These are phyloP conservation scores for Danaus melanippus DNA, from an alignment of 1,140 invertebrate species.

Conservation along the genomic window DNA sequence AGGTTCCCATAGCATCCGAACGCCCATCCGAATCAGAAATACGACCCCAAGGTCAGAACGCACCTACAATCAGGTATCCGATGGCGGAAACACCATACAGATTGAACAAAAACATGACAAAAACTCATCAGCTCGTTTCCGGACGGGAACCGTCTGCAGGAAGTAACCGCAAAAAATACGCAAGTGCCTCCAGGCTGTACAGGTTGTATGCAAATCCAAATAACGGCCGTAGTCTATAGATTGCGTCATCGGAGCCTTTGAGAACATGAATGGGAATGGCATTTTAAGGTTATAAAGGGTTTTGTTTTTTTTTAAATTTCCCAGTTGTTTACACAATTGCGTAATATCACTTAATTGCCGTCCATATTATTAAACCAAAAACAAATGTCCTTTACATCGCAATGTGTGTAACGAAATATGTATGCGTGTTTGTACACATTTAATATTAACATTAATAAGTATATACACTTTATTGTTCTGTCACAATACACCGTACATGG, in stretches of 20 bases:
- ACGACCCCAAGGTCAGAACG: slow-evolving; percentile 55
- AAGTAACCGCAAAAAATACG: slow-evolving; percentile 49
- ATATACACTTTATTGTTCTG: neutral
- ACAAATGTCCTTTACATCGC: too few relatives aligned
- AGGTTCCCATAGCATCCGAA: slow-evolving; percentile 23
- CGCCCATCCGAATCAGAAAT: slow-evolving; percentile 43
- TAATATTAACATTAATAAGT: neutral
- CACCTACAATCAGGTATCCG: slow-evolving; percentile 53
- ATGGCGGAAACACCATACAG: slow-evolving; percentile 34
- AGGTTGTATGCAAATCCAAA: slow-evolving; percentile 34
- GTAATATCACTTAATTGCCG: too few relatives aligned
- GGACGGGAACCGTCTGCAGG: slow-evolving; percentile 56
- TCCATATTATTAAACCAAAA: too few relatives aligned
- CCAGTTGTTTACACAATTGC: too few relatives aligned
- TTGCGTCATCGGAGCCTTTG: too few relatives aligned
- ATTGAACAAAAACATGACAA: slow-evolving; percentile 43
- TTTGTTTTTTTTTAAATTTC: neutral
- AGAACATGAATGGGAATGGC: too few relatives aligned
- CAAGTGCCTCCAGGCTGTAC: slow-evolving; percentile 27
- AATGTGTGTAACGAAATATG: too few relatives aligned
- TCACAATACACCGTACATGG: too few relatives aligned
- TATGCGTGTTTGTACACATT: too few relatives aligned
- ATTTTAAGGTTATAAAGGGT: too few relatives aligned
- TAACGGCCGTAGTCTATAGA: too few relatives aligned
- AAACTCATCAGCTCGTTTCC: slow-evolving; percentile 52